phyloP scores from a whole-genome alignment of 2,888 invertebrate genomes.

The Sepioteuthis lessoniana region DNA sequence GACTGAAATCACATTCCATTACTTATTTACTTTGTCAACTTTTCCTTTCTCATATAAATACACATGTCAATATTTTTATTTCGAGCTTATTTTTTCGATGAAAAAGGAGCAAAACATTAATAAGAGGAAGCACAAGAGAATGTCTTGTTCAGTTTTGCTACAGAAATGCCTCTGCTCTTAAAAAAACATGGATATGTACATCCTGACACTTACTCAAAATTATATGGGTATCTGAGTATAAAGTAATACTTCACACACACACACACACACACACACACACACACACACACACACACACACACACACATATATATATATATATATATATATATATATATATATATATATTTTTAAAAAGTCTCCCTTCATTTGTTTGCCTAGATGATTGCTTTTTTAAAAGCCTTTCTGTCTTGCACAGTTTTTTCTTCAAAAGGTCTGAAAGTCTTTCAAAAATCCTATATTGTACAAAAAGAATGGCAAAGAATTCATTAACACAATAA shows the following conservation, averaged over 20 bases:
- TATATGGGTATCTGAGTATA: background rate
- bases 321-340: slow-evolving; percentile 4
- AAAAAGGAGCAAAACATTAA: background rate
- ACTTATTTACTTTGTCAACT: background rate
- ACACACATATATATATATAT: slow-evolving; percentile 35
- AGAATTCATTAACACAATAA: background rate
- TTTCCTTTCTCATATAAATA: background rate
- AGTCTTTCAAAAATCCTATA: background rate
- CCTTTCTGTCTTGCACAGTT: slow-evolving; percentile 14
- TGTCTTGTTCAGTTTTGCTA: background rate
- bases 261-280: background rate
- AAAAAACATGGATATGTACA: background rate
- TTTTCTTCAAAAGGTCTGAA: background rate
- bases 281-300: slow-evolving; percentile 37
- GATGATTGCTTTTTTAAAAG: background rate
- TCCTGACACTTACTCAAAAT: background rate
- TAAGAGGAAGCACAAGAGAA: background rate
- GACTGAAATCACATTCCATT: background rate
- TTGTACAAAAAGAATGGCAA: background rate
- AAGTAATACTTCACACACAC: background rate
- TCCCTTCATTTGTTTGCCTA: background rate
- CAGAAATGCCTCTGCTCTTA: background rate
- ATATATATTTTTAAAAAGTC: background rate
- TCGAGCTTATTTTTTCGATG: background rate
- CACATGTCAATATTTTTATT: background rate